Base-by-base conservation (phyloP, 2,797 vertebrate species). In the Crocidura indochinensis region DNA sequence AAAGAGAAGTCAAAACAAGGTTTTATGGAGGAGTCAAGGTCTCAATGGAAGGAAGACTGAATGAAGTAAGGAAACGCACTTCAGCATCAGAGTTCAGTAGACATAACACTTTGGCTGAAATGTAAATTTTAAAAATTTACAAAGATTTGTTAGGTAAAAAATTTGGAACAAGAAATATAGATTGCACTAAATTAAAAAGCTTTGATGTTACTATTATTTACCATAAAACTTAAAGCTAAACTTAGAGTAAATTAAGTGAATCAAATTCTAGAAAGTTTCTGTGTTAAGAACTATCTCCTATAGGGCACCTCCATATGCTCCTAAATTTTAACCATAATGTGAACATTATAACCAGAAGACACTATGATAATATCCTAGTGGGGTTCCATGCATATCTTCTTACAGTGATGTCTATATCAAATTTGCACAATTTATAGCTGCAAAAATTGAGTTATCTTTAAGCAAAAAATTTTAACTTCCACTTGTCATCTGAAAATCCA, bases 321-420 rank as follows among this genome's bases (percentile, higher is more conserved):
- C 71, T 92, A 93, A 93, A 94, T 90, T 94, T 62, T 87, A 75
- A 95, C 94, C 15, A 92, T 65, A 79, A 85, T 81, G 19, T 81
- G 27, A 76, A 24, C 82, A 15, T 89, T 76, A 84, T 17, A 83
- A 79, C 11, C 65, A 89, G 94, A 88, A 93, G 90, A 80, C 46
- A 65, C 67, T 85, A 38, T 72, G 78, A 86, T 83, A 89, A 74
- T 81, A 83, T 77, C 60, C 10, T 80, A 24, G n/a, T 77, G 56
- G 83, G 71, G 69, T 91, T 90, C 89, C 77, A 56, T 69, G 79
- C 47, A 31, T 69, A 82, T 53, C 76, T 72, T 92, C 78, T 90
- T 90, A 86, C 29, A 51, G 29, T 83, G 79, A 88, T 73, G 65
- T 47, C 80, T 76, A 82, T 46, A 73, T 93, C 67, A 95, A 93